Evolutionary conservation across 2,113 vertebrate genomes (phyloP).

Genomic region (Caretta caretta): DNA sequence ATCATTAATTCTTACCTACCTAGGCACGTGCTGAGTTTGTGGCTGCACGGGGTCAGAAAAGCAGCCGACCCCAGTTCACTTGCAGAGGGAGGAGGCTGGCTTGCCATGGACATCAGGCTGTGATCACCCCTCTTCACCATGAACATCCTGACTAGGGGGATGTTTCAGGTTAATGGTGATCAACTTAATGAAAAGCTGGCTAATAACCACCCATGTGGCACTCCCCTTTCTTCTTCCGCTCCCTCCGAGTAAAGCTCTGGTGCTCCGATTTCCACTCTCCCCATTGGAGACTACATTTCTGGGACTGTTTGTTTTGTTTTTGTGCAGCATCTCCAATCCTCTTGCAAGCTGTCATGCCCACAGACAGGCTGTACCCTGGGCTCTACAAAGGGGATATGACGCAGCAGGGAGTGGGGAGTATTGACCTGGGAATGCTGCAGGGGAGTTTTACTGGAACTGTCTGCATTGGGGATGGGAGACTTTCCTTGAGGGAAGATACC

Average conservation of each 20-base stretch:
- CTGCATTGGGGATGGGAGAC: too few relatives aligned
- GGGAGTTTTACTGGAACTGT: too few relatives aligned
- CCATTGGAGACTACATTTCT: neutral
- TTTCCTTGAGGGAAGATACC: too few relatives aligned
- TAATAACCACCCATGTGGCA: too few relatives aligned
- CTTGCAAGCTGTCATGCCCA: neutral
- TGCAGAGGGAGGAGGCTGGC: neutral
- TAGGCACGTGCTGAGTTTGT: too few relatives aligned
- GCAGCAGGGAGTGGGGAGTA: too few relatives aligned
- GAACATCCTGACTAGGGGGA: neutral
- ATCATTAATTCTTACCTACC: too few relatives aligned
- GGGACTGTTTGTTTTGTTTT: too few relatives aligned
- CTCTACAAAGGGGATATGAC: neutral
- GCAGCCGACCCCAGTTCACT: too few relatives aligned
- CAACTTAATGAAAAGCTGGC: too few relatives aligned
- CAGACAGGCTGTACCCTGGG: neutral
- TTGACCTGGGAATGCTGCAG: too few relatives aligned
- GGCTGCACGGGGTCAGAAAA: too few relatives aligned
- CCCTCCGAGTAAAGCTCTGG: neutral
- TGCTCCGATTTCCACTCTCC: neutral
- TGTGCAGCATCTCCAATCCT: neutral
- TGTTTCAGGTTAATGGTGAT: neutral
- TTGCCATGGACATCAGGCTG: rapidly evolving
- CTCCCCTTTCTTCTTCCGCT: neutral
- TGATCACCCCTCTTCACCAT: neutral